Percentiles rank a stretch among this genome's conserved stretches.
Conservation (phyloP, 1,140 invertebrate genomes). For the Steinernema khuongi region DNA sequence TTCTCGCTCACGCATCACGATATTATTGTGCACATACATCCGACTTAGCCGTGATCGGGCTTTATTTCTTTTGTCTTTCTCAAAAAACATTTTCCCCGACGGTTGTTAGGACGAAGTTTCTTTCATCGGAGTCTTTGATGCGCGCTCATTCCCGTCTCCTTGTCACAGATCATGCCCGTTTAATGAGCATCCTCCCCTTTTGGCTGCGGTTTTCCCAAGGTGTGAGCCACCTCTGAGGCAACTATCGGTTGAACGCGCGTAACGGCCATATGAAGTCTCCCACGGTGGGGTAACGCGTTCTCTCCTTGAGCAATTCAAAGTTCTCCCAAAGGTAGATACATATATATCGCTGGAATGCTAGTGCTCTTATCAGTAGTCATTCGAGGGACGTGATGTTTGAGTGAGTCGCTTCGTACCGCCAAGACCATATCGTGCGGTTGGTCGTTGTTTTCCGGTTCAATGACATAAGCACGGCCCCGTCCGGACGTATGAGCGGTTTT, state of each 20-base stretch:
- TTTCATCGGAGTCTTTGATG: background rate
- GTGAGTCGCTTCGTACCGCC: background rate
- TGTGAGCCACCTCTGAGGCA: background rate
- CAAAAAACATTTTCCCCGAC: background rate
- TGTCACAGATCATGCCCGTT: background rate
- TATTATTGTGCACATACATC: background rate
- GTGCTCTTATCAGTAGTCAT: background rate
- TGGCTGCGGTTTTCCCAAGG: background rate
- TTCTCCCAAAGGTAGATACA: background rate
- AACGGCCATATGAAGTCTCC: no score
- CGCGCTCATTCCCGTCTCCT: background rate
- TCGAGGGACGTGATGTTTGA: background rate
- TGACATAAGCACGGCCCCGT: background rate
- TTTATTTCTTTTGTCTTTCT: background rate
- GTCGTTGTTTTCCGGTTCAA: slow-evolving; percentile 3
- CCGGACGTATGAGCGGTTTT: background rate
- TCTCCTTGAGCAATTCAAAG: background rate
- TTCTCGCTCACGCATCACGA: background rate
- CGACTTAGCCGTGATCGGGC: background rate
- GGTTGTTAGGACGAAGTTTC: background rate
- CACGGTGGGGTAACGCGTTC: background rate
- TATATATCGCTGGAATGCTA: no score
- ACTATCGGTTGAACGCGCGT: background rate
- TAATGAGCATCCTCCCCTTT: no score
- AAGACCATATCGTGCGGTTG: background rate